Percentiles rank a stretch among this genome's conserved stretches.
Conservation (phyloP, 2,888 invertebrate species). For the Nipponacmea schrenckii region DNA sequence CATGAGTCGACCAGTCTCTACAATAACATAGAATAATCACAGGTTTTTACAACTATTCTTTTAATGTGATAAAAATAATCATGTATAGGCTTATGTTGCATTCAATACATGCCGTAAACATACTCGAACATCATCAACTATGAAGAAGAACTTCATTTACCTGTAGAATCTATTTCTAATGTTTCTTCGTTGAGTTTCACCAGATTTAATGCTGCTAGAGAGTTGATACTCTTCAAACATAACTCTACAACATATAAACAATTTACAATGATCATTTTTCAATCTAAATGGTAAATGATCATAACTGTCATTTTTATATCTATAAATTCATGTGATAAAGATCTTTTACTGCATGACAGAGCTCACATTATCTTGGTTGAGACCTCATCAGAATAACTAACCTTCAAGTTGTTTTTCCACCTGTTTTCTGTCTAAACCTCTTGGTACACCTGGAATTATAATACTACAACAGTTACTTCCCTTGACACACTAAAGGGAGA, state of each 20-base stretch:
- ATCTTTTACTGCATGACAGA: too few relatives aligned
- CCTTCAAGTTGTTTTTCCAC: conserved; percentile 79
- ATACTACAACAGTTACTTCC: background rate
- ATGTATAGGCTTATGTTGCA: too few relatives aligned
- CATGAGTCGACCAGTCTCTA: conserved; percentile 75
- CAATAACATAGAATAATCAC: conserved; percentile 18
- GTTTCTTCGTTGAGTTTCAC: conserved; percentile 73
- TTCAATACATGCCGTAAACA: too few relatives aligned
- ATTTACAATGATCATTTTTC: too few relatives aligned
- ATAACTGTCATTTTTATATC: too few relatives aligned
- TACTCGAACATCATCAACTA: too few relatives aligned
- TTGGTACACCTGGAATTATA: conserved; percentile 68
- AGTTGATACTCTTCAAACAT: conserved; percentile 79
- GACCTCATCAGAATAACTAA: too few relatives aligned
- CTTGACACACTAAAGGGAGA: too few relatives aligned
- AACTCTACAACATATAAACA: conserved; percentile 72
- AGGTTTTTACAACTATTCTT: background rate
- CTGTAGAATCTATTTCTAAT: conserved; percentile 73
- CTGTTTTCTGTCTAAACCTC: conserved; percentile 71
- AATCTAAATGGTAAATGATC: too few relatives aligned
- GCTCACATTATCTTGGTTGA: too few relatives aligned
- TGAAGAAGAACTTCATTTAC: too few relatives aligned
- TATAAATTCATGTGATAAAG: too few relatives aligned
- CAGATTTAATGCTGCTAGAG: conserved; percentile 75
- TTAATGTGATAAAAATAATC: background rate